Evolutionary conservation across 2,797 vertebrate genomes (phyloP).

Genomic region (Rhynchonycteris naso): DNA sequence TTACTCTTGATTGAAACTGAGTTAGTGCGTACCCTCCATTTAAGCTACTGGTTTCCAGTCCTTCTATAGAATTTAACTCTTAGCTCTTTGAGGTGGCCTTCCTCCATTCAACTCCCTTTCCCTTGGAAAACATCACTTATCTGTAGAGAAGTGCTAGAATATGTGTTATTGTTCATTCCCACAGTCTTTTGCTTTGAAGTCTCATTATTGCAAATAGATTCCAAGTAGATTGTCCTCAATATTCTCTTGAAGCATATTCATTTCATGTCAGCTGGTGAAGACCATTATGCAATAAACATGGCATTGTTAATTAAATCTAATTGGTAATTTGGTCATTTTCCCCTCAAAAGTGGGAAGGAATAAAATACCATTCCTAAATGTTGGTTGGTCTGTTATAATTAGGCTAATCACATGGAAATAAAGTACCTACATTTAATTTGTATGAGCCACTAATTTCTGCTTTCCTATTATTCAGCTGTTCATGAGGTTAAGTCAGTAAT

Average conservation of each 20-base stretch:
- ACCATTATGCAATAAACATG: slow-evolving; percentile 17
- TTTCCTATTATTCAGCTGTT: background rate
- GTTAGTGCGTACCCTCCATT: background rate
- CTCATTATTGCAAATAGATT: background rate
- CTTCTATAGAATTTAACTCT: slow-evolving; percentile 8
- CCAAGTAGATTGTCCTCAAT: slow-evolving; percentile 19
- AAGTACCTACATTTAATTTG: slow-evolving; percentile 20
- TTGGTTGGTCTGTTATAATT: slow-evolving; percentile 24
- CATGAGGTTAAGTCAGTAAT: background rate
- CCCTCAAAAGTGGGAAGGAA: slow-evolving; percentile 1
- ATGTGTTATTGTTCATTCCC: background rate
- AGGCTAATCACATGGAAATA: background rate
- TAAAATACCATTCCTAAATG: slow-evolving; percentile 33
- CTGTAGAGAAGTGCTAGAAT: background rate
- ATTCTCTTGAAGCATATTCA: slow-evolving; percentile 29
- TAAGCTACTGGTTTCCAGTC: slow-evolving; percentile 1
- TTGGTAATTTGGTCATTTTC: slow-evolving; percentile 39
- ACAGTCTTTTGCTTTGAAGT: background rate
- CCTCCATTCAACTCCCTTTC: background rate
- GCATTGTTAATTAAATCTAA: slow-evolving; percentile 31
- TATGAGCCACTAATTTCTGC: background rate
- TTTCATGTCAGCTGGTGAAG: slow-evolving; percentile 22
- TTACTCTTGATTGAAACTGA: slow-evolving; percentile 39
- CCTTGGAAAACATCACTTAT: background rate
- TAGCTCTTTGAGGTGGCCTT: background rate